Conservation (phyloP, 2,888 invertebrate species). For the Mythimna albipuncta region DNA sequence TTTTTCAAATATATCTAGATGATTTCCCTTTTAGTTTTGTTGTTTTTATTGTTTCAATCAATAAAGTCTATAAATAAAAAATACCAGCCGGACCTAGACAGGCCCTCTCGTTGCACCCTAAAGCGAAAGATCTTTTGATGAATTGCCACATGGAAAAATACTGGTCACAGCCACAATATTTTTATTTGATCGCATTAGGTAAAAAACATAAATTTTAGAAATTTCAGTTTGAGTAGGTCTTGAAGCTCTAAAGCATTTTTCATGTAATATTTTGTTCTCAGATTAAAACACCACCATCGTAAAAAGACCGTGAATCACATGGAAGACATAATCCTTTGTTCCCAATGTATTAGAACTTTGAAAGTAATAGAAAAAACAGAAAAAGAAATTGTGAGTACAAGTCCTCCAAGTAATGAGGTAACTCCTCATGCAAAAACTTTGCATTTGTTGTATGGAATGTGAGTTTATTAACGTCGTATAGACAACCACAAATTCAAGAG, state of each 20-base stretch:
- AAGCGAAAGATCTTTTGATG: too few relatives aligned
- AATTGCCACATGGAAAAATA: too few relatives aligned
- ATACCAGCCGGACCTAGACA: too few relatives aligned
- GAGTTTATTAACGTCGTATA: slow-evolving; percentile 28
- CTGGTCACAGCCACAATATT: background rate
- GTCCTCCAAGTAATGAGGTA: slow-evolving; percentile 23
- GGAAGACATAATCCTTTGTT: slow-evolving; percentile 86
- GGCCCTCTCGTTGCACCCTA: too few relatives aligned
- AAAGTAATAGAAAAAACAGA: slow-evolving; percentile 86
- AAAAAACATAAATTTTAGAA: background rate
- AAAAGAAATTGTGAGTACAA: slow-evolving; percentile 83
- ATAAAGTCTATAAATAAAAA: too few relatives aligned
- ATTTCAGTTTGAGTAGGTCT: too few relatives aligned
- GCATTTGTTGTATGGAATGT: slow-evolving; percentile 52
- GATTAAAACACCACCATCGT: slow-evolving; percentile 86
- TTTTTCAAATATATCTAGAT: too few relatives aligned
- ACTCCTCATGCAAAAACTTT: slow-evolving; percentile 36
- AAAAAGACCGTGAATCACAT: slow-evolving; percentile 87
- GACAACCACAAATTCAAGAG: slow-evolving; percentile 34
- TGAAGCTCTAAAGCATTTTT: background rate
- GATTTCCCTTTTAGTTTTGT: too few relatives aligned
- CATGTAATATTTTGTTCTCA: slow-evolving; percentile 54
- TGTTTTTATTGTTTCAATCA: too few relatives aligned
- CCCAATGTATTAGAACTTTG: slow-evolving; percentile 82
- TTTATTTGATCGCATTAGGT: background rate